A percentile compares a stretch with the other conserved stretches of the same genome.
These are phyloP conservation scores for Nesospiza acunhae DNA, from an alignment of 2,113 vertebrate species.

Conservation along the genomic window DNA sequence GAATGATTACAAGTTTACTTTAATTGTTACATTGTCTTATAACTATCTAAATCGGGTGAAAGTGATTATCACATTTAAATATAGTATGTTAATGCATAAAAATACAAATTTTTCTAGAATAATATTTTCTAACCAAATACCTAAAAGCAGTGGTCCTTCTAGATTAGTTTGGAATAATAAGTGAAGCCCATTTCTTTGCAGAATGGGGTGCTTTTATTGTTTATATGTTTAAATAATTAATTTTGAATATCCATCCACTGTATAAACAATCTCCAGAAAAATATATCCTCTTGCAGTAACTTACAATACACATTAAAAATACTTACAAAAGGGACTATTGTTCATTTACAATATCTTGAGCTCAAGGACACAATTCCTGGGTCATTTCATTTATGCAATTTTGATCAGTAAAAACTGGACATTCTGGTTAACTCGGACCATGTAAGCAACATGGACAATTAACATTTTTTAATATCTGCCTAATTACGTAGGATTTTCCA, in stretches of 20 bases:
- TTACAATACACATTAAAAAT: constrained; percentile 72
- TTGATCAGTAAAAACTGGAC: constrained; percentile 36
- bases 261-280: constrained; percentile 76
- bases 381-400: constrained; percentile 31
- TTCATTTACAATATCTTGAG: constrained; percentile 50
- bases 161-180: constrained; percentile 52
- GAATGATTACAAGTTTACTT: neutral
- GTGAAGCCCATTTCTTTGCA: constrained; percentile 22
- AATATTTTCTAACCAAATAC: neutral
- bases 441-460: constrained; percentile 8
- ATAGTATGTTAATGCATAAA: constrained; percentile 10
- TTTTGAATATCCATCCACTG: constrained; percentile 35
- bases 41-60: constrained; percentile 36
- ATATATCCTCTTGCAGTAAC: constrained; percentile 71
- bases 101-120: constrained; percentile 4
- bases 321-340: constrained; percentile 67
- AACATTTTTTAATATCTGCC: constrained; percentile 60
- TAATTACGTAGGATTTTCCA: constrained; percentile 53
- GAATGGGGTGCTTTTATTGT: constrained; percentile 34
- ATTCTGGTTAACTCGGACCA: constrained; percentile 18
- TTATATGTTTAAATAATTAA: constrained; percentile 38
- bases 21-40: constrained; percentile 4
- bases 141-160: constrained; percentile 22
- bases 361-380: constrained; percentile 49
- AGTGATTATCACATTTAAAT: constrained; percentile 36